Percentiles rank a stretch among this genome's conserved stretches.
These are phyloP conservation scores for Protonibea diacanthus DNA, from an alignment of 2,797 vertebrate genomes.

Conservation along the genomic window DNA sequence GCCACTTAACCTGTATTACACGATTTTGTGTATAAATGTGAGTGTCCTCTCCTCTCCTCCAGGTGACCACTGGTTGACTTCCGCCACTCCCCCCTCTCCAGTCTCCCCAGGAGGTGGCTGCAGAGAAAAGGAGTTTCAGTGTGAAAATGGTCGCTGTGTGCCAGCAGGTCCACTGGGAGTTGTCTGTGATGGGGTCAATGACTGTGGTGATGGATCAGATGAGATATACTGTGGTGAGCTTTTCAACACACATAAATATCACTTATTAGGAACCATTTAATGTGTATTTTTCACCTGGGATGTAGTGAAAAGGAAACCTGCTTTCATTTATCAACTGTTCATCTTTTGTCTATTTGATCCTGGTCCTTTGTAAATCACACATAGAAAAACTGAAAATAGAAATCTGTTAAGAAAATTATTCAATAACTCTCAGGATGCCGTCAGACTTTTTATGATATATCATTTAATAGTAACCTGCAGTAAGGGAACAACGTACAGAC, in stretches of 20 bases:
- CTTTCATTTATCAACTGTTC: not conserved
- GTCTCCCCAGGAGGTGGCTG: slow-evolving; percentile 62
- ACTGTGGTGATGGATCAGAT: slow-evolving; percentile 85
- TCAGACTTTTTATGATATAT: too few species aligned
- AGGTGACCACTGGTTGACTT: slow-evolving; percentile 67
- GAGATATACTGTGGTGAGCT: slow-evolving; percentile 82
- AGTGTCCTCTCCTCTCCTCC: not conserved
- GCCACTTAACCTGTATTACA: not conserved
- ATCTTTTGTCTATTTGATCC: not conserved
- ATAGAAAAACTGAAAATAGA: not conserved
- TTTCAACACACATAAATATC: not conserved
- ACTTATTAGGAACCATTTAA: not conserved
- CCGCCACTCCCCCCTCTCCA: slow-evolving; percentile 44
- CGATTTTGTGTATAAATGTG: not conserved
- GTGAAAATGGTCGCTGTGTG: slow-evolving; percentile 85
- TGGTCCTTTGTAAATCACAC: not conserved
- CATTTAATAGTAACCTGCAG: too few species aligned
- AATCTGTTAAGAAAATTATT: too few species aligned
- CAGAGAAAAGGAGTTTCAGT: slow-evolving; percentile 78
- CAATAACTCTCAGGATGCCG: too few species aligned
- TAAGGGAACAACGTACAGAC: too few species aligned
- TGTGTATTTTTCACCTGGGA: not conserved
- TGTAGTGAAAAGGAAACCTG: not conserved
- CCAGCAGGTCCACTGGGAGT: slow-evolving; percentile 77
- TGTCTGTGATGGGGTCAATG: slow-evolving; percentile 81